These are phyloP conservation scores for Myopa tessellatipennis DNA, from an alignment of 2,888 invertebrate genomes.

Conservation along the genomic window DNA sequence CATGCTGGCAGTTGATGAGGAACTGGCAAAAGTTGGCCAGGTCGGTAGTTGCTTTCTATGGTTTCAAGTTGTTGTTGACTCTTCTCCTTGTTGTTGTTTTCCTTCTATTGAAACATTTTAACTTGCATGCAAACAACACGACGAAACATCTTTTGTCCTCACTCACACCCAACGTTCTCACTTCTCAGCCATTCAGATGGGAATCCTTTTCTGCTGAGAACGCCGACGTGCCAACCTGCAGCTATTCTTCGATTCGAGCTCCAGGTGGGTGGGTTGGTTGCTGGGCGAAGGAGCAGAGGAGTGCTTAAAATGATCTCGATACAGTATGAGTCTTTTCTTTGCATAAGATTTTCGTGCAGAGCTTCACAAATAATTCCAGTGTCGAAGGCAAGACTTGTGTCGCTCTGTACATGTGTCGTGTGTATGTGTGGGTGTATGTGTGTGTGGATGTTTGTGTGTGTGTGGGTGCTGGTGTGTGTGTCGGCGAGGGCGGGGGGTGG, in stretches of 20 bases:
- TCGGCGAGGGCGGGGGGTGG: background rate
- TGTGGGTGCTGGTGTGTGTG: background rate
- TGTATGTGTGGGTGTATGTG: background rate
- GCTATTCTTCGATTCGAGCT: conserved; percentile 4
- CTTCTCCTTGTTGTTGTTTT: background rate
- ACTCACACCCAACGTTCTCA: background rate
- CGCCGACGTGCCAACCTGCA: background rate
- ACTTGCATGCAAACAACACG: background rate
- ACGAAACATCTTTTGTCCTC: background rate
- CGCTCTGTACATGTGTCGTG: background rate
- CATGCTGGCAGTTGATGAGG: background rate
- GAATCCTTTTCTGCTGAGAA: background rate
- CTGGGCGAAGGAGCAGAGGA: too few species aligned
- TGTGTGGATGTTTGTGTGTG: background rate
- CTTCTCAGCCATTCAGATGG: conserved; percentile 9
- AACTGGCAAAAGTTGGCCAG: too few species aligned
- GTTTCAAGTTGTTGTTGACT: too few species aligned
- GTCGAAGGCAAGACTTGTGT: background rate
- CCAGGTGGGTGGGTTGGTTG: background rate
- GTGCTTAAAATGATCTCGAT: conserved; percentile 4
- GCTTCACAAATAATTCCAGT: background rate
- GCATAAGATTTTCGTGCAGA: background rate
- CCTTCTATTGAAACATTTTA: background rate
- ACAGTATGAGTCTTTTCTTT: background rate
- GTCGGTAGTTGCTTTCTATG: too few species aligned